phyloP scores from a whole-genome alignment of 2,113 vertebrate species.

The Cochlearius cochlearius region DNA sequence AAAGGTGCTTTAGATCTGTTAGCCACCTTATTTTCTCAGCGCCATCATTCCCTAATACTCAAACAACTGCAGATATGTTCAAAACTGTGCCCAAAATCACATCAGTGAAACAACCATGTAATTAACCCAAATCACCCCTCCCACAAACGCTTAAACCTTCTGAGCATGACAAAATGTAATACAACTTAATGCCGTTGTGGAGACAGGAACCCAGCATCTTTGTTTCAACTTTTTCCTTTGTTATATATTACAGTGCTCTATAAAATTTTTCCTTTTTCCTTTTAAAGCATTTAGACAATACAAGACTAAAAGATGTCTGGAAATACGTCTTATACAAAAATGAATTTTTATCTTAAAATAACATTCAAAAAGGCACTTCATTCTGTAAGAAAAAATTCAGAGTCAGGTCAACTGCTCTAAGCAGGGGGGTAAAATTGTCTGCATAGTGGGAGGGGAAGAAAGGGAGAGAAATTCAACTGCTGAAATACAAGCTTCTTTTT shows the following conservation, averaged over 20 bases:
- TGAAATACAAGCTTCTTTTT: constrained; percentile 80
- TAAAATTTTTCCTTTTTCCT: constrained; percentile 76
- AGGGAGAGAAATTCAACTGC: constrained; percentile 65
- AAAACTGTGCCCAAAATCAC: constrained; percentile 18
- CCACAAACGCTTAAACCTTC: neutral
- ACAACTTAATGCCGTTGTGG: constrained; percentile 43
- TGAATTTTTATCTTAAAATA: constrained; percentile 85
- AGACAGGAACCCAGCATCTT: constrained; percentile 71
- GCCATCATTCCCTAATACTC: neutral
- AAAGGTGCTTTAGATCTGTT: constrained; percentile 22
- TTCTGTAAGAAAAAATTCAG: constrained; percentile 88
- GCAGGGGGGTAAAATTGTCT: constrained; percentile 74
- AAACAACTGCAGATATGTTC: constrained; percentile 40
- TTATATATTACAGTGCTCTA: constrained; percentile 78
- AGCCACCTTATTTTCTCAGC: constrained; percentile 25
- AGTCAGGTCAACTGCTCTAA: constrained; percentile 85
- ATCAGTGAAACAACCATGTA: neutral
- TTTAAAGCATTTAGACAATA: constrained; percentile 81
- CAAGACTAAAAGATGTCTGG: constrained; percentile 86
- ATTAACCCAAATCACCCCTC: neutral
- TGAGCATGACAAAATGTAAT: neutral
- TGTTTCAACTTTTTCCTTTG: constrained; percentile 49
- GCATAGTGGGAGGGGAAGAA: constrained; percentile 74
- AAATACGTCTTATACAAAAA: constrained; percentile 89
- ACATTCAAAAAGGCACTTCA: constrained; percentile 97